These are phyloP conservation scores for Danionella cerebrum DNA, from an alignment of 2,113 vertebrate genomes.

Conservation along the genomic window DNA sequence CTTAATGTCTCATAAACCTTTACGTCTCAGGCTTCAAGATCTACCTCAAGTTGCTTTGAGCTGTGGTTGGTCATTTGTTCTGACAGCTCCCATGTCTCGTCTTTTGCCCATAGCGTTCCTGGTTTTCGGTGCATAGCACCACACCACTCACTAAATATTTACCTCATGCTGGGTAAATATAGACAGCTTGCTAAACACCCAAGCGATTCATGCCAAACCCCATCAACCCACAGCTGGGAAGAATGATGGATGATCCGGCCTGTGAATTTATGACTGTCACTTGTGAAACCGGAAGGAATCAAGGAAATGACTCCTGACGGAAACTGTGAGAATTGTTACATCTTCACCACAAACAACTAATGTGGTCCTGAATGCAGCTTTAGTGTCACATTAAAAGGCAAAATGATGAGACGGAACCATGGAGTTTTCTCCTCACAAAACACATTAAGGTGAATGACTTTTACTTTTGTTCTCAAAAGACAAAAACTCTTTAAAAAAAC, in stretches of 20 bases:
- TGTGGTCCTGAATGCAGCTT: not conserved
- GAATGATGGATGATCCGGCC: constrained; percentile 12
- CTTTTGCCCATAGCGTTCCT: constrained; percentile 5
- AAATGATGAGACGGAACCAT: constrained; percentile 20
- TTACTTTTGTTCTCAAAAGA: not conserved
- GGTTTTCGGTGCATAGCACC: not conserved
- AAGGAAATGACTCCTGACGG: constrained; percentile 18
- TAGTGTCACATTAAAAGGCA: constrained; percentile 25
- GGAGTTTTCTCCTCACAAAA: not conserved
- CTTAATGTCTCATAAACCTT: not conserved
- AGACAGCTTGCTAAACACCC: not conserved
- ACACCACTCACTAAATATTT: constrained; percentile 31
- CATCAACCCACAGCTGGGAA: constrained; percentile 19
- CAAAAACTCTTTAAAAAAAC: too few species aligned
- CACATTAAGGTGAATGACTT: constrained; percentile 10
- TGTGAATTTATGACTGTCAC: not conserved
- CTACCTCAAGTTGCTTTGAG: not conserved
- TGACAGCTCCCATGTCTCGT: constrained; percentile 33
- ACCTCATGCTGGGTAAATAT: constrained; percentile 34
- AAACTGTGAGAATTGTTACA: not conserved
- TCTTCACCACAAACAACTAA: constrained; percentile 1
- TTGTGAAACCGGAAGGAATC: not conserved
- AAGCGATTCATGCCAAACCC: not conserved
- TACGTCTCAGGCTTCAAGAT: not conserved
- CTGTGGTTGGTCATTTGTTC: not conserved